Evolutionary conservation across 1,140 invertebrate species (phyloP), one percentile per base, ranked within the genome.

Genomic region (Vanessa tameamea): DNA sequence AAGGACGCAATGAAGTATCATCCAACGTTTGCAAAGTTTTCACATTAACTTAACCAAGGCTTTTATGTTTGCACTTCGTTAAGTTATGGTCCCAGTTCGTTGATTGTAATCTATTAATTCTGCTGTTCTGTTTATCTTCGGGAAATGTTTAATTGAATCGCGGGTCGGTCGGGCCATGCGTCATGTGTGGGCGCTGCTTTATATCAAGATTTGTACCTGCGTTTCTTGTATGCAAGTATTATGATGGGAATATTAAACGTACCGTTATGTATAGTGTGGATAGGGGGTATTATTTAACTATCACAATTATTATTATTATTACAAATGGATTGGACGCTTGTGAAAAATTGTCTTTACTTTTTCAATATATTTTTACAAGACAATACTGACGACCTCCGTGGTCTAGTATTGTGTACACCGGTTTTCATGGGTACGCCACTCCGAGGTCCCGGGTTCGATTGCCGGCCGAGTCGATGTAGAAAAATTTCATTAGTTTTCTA

Each of bases 51-150:
- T 77, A 76, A 73, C 66, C 61, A 67, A 76, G 69, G 74, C 72
- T 77, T 76, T 75, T 71, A 69, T 82, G 76, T 75, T 80, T 80
- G 76, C 69, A 64, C 72, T 81, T 63, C 70, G 73, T 74, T 79
- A 78, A 79, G 68, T 81, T 78, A 81, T 80, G 48, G 73, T 55
- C 69, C 69, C 73, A 68, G 76, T 78, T 76, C 73, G 78, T 73
- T 78, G 78, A 82, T 82, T 74, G 64, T 82, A 78, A 82, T 82
- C 80, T 78, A 82, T 82, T 82, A 78, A 82, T 82, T 80, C 77
- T 74, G 78, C 76, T 74, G 74, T 53, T 75, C 64, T 73, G 78
- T 82, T 82, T 82, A 76, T 80, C 74, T 80, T 80, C 72, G 64
- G 59, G 48, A 51, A 37, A 37, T 64, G 75, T 79, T 78, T 79